Evolutionary conservation across 2,113 vertebrate genomes (phyloP).

Genomic region (Talpa occidentalis): DNA sequence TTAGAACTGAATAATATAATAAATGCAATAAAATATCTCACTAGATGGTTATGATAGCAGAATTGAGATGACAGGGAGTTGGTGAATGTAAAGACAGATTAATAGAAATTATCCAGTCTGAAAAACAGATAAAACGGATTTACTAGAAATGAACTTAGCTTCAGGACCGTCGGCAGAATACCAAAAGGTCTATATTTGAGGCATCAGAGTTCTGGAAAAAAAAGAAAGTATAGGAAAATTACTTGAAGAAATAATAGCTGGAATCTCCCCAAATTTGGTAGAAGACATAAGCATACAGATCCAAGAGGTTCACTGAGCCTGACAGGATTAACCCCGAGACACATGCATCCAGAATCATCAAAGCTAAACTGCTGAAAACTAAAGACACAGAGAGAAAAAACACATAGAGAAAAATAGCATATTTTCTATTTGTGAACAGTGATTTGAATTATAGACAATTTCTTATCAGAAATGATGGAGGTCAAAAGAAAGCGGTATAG

Average conservation of each 20-base stretch:
- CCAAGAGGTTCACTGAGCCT: not conserved
- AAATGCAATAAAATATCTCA: not conserved
- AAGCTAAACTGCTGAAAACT: not conserved
- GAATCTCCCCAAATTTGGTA: not conserved
- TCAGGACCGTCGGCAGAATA: not conserved
- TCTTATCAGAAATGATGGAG: not conserved
- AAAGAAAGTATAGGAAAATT: not conserved
- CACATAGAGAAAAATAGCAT: no score
- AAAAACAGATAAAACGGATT: not conserved
- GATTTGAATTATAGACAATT: not conserved
- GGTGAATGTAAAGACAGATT: not conserved
- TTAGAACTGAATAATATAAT: not conserved
- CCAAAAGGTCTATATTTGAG: not conserved
- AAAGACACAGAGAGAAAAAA: not conserved
- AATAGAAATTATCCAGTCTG: not conserved
- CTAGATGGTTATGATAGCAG: not conserved
- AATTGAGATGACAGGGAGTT: not conserved
- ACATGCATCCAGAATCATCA: not conserved
- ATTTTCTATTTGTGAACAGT: not conserved
- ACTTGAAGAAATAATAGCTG: not conserved
- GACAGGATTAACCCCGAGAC: not conserved
- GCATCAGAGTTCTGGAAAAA: not conserved
- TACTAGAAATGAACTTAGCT: not conserved
- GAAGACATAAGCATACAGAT: not conserved
- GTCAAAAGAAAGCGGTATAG: not conserved